Base-by-base conservation (phyloP, 2,888 invertebrate species). In the Erebia palarica region DNA sequence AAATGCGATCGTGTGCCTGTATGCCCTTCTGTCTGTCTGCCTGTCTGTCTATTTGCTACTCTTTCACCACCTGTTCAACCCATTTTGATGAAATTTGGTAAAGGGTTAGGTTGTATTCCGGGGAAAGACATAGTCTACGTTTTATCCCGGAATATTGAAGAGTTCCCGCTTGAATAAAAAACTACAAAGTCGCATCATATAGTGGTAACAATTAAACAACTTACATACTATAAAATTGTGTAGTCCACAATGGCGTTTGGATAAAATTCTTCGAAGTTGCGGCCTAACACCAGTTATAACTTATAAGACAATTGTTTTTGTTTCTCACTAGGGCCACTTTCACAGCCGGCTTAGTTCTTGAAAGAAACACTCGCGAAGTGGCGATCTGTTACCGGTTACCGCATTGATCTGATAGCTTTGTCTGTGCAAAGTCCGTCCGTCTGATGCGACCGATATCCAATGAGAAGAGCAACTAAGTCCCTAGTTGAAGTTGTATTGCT, bases 361-460 rank as follows among this genome's bases (percentile, higher is more conserved):
- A 3, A 18, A 61, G 44, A 61, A 44, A 11, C 61, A n/a, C 11
- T 61, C 44, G 44, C 61, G 11, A 61, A 42, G 42, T 18, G 49
- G 63, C 49, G 63, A 49, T 49, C 49, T 49, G 63, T 49, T 61
- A 47, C 61, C 63, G 63, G 21, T 47, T 64, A 47, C 63, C 57
- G 27, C 57, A 27, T 27, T 64, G 49, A 64, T 64, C 49, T 49
- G 63, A 64, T 64, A 64, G 63, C 63, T 49, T 64, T 64, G 63
- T 64, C 21, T 49, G 10, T 21, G 14, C 47, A n/a, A 7, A 13
- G 49, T 14, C 27, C 49, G 49, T 49, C 27, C n/a, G 63, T 47
- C 47, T 11, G 61, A 42, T 61, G 57, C 14, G 14, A 58, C 57
- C 61, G 44, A 16, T 61, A 60, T 44, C 44, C n/a, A 44, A 16